These are phyloP conservation scores for Zygothrica quintamaculata DNA, from an alignment of 2,888 invertebrate species.

Conservation along the genomic window DNA sequence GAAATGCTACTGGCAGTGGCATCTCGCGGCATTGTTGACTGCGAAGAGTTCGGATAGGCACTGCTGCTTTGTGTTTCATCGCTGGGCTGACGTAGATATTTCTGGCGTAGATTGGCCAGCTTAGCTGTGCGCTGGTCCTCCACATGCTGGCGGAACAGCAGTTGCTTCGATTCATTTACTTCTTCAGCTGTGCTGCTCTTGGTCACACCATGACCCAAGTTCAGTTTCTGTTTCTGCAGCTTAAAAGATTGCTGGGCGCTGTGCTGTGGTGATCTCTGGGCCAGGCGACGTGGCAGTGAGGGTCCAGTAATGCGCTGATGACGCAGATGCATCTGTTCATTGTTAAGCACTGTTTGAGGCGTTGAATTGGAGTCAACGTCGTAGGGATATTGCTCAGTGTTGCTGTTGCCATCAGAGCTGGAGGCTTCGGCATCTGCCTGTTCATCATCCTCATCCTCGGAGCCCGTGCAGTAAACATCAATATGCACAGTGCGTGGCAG, in stretches of 20 bases:
- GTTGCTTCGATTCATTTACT: constrained; percentile 84
- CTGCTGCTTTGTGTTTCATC: constrained; percentile 87
- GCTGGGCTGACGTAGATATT: constrained; percentile 83
- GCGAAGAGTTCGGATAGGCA: constrained; percentile 88
- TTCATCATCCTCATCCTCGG: constrained; percentile 85
- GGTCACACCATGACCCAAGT: constrained; percentile 82
- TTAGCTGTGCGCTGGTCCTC: constrained; percentile 83
- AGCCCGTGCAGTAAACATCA: constrained; percentile 90
- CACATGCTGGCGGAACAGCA: constrained; percentile 84
- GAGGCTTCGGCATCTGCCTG: constrained; percentile 80
- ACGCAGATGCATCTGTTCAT: constrained; percentile 86
- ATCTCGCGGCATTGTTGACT: constrained; percentile 86
- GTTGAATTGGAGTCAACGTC: constrained; percentile 86
- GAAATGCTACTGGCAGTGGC: constrained; percentile 86
- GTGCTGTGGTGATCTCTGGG: constrained; percentile 20
- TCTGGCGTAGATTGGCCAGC: constrained; percentile 80
- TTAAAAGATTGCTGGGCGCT: constrained; percentile 15
- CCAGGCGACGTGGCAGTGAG: constrained; percentile 85
- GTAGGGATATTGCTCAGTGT: constrained; percentile 52
- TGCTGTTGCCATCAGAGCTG: constrained; percentile 60
- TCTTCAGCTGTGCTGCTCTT: constrained; percentile 84
- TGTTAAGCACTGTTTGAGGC: constrained; percentile 88
- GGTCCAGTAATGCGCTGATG: constrained; percentile 85
- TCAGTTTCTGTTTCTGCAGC: constrained; percentile 50
- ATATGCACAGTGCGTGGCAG: constrained; percentile 89